These are phyloP conservation scores for Urocyon cinereoargenteus DNA, from an alignment of 2,797 vertebrate genomes.

Conservation along the genomic window DNA sequence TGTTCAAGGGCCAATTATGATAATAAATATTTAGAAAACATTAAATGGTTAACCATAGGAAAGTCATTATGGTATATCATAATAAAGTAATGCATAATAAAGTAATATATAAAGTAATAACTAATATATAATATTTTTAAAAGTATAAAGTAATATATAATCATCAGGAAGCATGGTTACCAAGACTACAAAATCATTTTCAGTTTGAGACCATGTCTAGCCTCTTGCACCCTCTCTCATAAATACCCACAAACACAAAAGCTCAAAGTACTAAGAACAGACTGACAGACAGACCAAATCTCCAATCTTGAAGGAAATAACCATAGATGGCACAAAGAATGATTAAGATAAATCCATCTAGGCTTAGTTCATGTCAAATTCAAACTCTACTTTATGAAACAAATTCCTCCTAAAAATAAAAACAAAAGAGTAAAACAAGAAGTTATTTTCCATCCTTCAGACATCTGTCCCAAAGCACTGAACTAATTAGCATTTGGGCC, in stretches of 20 bases:
- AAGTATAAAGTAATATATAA: neutral
- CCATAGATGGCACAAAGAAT: neutral
- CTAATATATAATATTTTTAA: too few relatives aligned
- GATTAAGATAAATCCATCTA: neutral
- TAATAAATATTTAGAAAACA: neutral
- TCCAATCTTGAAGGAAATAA: neutral
- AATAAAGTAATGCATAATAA: neutral
- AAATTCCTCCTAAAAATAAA: slow-evolving; percentile 1
- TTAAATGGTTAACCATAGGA: neutral
- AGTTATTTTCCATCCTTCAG: neutral
- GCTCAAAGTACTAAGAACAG: neutral
- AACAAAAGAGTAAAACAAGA: neutral
- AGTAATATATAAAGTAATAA: too few relatives aligned
- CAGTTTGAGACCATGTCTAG: neutral
- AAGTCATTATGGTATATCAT: neutral
- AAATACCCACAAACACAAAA: neutral
- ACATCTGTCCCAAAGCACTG: neutral
- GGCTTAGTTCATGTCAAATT: neutral
- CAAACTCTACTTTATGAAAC: neutral
- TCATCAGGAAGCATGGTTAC: neutral
- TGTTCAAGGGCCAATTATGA: neutral
- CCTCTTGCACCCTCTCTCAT: neutral
- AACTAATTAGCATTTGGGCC: neutral
- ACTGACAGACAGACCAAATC: neutral
- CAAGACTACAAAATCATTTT: neutral